phyloP scores from a whole-genome alignment of 2,797 vertebrate species.

The Phrynocephalus guinanensis region DNA sequence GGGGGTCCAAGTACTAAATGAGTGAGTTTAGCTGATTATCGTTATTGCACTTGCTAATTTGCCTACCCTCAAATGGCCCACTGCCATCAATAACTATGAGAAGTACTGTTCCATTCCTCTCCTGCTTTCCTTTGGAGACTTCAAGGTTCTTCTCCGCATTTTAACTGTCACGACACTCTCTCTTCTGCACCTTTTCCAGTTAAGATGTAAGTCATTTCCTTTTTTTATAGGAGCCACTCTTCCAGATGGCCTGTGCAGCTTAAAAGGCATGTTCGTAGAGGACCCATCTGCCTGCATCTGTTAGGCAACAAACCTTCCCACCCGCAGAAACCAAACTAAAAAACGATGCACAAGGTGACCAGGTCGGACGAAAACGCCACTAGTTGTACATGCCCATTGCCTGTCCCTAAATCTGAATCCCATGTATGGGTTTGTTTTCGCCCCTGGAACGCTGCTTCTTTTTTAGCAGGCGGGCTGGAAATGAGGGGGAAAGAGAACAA shows the following conservation, averaged over 20 bases:
- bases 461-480: background rate
- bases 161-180: too few species aligned
- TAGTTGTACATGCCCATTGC: background rate
- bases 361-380: background rate
- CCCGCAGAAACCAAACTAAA: background rate
- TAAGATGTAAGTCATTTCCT: background rate
- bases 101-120: too few species aligned
- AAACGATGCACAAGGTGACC: background rate
- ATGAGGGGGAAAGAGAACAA: accelerated
- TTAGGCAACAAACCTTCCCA: background rate
- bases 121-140: too few species aligned
- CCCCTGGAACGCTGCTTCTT: background rate
- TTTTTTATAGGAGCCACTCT: background rate
- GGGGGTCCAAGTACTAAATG: too few species aligned
- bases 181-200: background rate
- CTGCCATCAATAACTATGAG: background rate
- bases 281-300: background rate
- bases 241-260: too few species aligned
- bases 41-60: too few species aligned
- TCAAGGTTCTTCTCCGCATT: background rate
- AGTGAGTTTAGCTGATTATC: too few species aligned
- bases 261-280: background rate
- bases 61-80: background rate
- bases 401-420: background rate
- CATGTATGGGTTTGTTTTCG: background rate